Conservation (phyloP, 2,888 invertebrate species). For the Chymomyza fuscimana region DNA sequence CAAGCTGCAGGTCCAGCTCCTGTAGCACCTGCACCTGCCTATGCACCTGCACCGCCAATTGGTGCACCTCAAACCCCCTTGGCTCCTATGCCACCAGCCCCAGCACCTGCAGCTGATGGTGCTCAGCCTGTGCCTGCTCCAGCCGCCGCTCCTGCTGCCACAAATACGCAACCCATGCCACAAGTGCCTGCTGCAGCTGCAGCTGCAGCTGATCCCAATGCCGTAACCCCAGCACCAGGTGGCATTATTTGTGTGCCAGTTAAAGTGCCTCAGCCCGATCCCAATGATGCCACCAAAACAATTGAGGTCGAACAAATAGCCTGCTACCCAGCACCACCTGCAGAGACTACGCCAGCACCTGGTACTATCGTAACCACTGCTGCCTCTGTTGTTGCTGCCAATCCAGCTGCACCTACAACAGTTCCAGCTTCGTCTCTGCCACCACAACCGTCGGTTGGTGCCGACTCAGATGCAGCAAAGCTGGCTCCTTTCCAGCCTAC, state of each 20-base stretch:
- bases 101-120: no score
- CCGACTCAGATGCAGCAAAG: slow-evolving; percentile 18
- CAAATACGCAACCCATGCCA: slow-evolving; percentile 16
- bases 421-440: background rate
- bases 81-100: slow-evolving; percentile 24
- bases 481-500: slow-evolving; percentile 56
- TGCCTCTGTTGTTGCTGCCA: background rate
- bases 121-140: slow-evolving; percentile 14
- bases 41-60: slow-evolving; percentile 2
- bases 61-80: slow-evolving; percentile 12
- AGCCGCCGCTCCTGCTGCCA: slow-evolving; percentile 16
- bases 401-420: background rate
- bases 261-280: slow-evolving; percentile 76
- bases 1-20: slow-evolving; percentile 17
- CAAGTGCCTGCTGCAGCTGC: slow-evolving; percentile 9
- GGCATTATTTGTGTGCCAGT: slow-evolving; percentile 76
- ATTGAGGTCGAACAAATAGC: slow-evolving; percentile 76
- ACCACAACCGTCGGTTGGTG: background rate
- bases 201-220: slow-evolving; percentile 31
- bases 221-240: slow-evolving; percentile 57
- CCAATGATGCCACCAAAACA: slow-evolving; percentile 74
- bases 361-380: slow-evolving; percentile 12
- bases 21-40: slow-evolving; percentile 20
- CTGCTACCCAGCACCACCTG: slow-evolving; percentile 76
- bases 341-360: slow-evolving; percentile 42